Evolutionary conservation across 2,888 invertebrate genomes (phyloP).

Genomic region (Sthenelais limicola): DNA sequence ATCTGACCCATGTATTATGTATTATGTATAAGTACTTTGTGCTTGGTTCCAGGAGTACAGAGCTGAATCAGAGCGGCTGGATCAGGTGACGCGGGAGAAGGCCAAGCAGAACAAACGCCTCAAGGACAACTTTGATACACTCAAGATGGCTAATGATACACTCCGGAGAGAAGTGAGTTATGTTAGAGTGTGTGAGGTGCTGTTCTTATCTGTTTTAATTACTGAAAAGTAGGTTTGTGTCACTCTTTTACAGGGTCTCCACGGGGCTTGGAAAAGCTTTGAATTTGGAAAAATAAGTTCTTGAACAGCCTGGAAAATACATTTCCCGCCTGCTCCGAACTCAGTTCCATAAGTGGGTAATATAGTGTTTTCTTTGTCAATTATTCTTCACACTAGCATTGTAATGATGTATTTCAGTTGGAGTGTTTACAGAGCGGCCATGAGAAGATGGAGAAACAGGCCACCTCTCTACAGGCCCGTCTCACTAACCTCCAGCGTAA

Average conservation of each 20-base stretch:
- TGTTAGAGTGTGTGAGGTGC: constrained; percentile 1
- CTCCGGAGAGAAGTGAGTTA: constrained; percentile 63
- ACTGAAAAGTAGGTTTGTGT: no score
- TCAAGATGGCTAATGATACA: constrained; percentile 67
- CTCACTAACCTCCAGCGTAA: constrained; percentile 63
- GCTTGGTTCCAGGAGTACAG: constrained; percentile 34
- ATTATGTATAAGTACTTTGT: background rate
- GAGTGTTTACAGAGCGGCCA: constrained; percentile 60
- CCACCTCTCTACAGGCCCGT: constrained; percentile 64
- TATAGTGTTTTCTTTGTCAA: no score
- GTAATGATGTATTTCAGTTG: constrained; percentile 58
- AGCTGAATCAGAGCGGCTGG: constrained; percentile 40
- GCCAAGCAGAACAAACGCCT: constrained; percentile 45
- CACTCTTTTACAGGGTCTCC: no score
- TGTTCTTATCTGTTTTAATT: no score
- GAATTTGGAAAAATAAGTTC: no score
- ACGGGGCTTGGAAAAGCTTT: no score
- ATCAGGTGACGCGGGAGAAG: constrained; percentile 43
- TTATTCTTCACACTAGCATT: background rate
- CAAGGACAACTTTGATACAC: constrained; percentile 66
- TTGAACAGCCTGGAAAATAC: no score
- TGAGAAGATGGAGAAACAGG: constrained; percentile 64
- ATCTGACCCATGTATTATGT: no score
- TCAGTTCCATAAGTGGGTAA: no score
- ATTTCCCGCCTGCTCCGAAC: no score